Base-by-base conservation (phyloP, 2,113 vertebrate species). In the Dromiciops gliroides region DNA sequence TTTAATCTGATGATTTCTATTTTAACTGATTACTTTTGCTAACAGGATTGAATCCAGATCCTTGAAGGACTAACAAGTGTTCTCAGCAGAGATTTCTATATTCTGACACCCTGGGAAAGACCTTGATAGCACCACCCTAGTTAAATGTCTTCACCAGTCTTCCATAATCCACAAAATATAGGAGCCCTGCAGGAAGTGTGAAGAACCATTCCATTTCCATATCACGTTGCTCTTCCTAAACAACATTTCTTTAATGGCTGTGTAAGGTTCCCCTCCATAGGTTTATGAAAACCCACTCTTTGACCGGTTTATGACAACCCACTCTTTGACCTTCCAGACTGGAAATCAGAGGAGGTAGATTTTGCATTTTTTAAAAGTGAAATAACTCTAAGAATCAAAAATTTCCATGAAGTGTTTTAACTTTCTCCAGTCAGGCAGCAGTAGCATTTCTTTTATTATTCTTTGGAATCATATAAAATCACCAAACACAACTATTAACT, bases 391-490 rank as follows among this genome's bases (percentile, higher is more conserved):
- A 8, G 22, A n/a, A 89, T 67, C 88, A 53, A 19, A 92, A 95
- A 95, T 96, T 93, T 91, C 89, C 92, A 83, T 96, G 95, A 96
- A 93, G 90, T 52, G 50, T 89, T 97, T 94, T 95, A 95, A 92
- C 60, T 96, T 95, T 91, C 94, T 96, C 96, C 95, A 88, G 90
- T 94, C 56, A 93, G 51, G 56, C 67, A 92, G 83, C 89, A 93
- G 48, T 93, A 44, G 48, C 89, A 96, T 96, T 95, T 93, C 92
- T 96, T 97, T 96, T 96, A 96, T 95, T 96, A 96, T 97, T 96
- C 96, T 97, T 97, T 83, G 50, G 96, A 98, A 97, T 96, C 96
- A 94, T 95, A 94, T 96, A 98, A 97, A 98, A 94, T 95, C 94
- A 95, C 92, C 94, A 90, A 92, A 95, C 4, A 51, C 2, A 96